Conservation (phyloP, 2,888 invertebrate species). For the Nephrotoma guestfalica region DNA sequence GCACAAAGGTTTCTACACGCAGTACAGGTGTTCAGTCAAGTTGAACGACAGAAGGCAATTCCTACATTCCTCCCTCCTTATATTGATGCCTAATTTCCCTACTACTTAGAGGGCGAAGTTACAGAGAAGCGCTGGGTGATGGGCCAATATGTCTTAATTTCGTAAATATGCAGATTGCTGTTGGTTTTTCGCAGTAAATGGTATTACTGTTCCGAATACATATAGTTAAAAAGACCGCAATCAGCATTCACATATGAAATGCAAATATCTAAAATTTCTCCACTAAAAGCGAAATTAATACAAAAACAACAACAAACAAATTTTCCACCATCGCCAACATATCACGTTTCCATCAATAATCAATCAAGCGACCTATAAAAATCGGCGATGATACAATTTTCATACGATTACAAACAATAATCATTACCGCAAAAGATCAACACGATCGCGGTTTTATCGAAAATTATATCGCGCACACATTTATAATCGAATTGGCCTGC, state of each 20-base stretch:
- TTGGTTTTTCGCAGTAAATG: no score
- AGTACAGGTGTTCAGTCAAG: no score
- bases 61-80: no score
- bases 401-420: background rate
- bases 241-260: background rate
- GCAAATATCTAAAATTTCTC: background rate
- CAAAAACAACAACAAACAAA: background rate
- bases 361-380: background rate
- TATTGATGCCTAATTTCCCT: no score
- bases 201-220: no score
- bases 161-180: no score
- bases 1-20: no score
- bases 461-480: background rate
- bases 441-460: background rate
- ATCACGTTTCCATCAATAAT: background rate
- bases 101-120: no score
- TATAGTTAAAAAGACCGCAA: no score
- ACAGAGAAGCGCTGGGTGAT: no score
- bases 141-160: no score
- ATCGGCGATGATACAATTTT: background rate
- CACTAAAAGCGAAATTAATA: background rate
- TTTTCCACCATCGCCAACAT: background rate
- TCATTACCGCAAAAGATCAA: background rate
- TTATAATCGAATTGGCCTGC: background rate
- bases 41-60: no score